A percentile compares a stretch with the other conserved stretches of the same genome.
Conservation (phyloP, 2,113 vertebrate genomes). For the Tiliqua scincoides region DNA sequence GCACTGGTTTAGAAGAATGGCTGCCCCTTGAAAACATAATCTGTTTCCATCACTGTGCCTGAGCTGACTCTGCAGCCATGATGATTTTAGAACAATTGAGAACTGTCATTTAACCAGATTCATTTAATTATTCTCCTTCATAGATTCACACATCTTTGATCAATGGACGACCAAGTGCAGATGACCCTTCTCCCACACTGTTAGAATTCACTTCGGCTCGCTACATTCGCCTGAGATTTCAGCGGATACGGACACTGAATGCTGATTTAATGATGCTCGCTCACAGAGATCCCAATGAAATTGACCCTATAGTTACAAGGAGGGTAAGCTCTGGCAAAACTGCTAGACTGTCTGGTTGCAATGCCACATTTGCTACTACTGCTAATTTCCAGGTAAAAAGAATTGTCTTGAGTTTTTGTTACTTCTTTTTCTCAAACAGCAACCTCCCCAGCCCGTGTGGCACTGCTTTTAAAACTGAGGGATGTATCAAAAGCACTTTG, state of each 20-base stretch:
- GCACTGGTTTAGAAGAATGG: too few species aligned
- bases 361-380: neutral
- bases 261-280: constrained; percentile 97
- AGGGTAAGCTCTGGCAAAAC: constrained; percentile 78
- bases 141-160: constrained; percentile 97
- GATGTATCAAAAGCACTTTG: neutral
- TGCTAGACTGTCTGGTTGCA: neutral
- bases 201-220: constrained; percentile 95
- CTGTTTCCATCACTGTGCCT: neutral
- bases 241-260: constrained; percentile 93
- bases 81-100: neutral
- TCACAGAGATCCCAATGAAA: constrained; percentile 83
- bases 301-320: constrained; percentile 93
- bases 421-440: too few species aligned
- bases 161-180: constrained; percentile 94
- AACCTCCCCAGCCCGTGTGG: neutral
- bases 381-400: neutral
- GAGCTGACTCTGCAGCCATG: neutral
- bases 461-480: neutral
- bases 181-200: constrained; percentile 88
- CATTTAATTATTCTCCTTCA: constrained; percentile 38
- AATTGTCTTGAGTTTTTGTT: neutral
- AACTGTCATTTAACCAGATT: neutral
- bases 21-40: neutral
- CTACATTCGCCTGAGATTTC: constrained; percentile 91